A percentile compares a stretch with the other conserved stretches of the same genome.
Evolutionary conservation across 2,888 invertebrate species (phyloP).

Genomic region (Scaptomyza parva): DNA sequence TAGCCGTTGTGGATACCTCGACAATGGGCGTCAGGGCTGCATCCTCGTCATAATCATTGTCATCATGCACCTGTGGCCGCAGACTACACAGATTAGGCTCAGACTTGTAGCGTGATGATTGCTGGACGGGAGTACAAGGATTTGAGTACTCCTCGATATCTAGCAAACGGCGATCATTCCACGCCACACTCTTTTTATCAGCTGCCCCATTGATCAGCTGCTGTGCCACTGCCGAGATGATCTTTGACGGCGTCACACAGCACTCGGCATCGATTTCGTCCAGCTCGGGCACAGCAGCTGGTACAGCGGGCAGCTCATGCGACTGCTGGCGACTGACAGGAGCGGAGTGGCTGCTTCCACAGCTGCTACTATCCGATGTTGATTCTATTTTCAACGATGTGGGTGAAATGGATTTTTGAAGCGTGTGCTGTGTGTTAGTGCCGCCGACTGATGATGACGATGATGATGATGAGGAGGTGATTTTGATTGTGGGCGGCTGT

Average conservation of each 20-base stretch:
- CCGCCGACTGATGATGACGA: constrained; percentile 29
- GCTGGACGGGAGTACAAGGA: constrained; percentile 73
- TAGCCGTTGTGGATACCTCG: constrained; percentile 44
- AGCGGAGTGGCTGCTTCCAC: constrained; percentile 73
- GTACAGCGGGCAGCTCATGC: constrained; percentile 57
- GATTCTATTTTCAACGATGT: constrained; percentile 77
- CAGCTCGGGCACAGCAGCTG: constrained; percentile 46
- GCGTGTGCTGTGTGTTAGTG: constrained; percentile 63
- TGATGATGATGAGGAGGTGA: constrained; percentile 20
- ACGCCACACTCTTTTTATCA: constrained; percentile 77
- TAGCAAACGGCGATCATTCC: constrained; percentile 72
- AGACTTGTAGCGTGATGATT: constrained; percentile 82
- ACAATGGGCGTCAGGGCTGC: constrained; percentile 52
- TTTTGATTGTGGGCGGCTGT: constrained; percentile 33
- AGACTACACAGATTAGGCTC: constrained; percentile 83
- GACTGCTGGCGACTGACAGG: constrained; percentile 82
- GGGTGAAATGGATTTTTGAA: constrained; percentile 84
- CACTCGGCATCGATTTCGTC: constrained; percentile 58
- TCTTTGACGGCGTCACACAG: constrained; percentile 75
- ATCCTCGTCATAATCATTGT: constrained; percentile 24
- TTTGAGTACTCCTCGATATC: constrained; percentile 70
- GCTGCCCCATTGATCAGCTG: constrained; percentile 53
- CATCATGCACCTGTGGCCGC: constrained; percentile 47
- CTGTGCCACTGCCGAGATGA: constrained; percentile 68
- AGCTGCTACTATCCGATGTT: constrained; percentile 61